Conservation (phyloP, 2,888 invertebrate genomes). For the Drosophila paranaensis region DNA sequence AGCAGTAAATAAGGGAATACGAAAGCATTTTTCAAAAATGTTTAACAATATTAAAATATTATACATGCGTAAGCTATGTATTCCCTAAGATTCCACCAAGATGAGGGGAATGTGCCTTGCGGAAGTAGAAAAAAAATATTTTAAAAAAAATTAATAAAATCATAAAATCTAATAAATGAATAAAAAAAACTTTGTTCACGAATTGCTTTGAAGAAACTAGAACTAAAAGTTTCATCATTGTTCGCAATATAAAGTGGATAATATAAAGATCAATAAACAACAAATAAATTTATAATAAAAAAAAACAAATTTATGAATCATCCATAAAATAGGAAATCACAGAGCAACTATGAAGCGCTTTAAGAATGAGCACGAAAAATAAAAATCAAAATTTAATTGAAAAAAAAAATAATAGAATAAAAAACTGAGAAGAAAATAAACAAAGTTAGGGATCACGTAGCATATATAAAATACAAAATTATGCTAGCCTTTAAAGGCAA, state of each 20-base stretch:
- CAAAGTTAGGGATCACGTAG: constrained; percentile 51
- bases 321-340: constrained; percentile 51
- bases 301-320: constrained; percentile 52
- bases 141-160: not conserved
- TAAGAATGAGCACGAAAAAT: constrained; percentile 40
- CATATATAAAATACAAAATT: constrained; percentile 61
- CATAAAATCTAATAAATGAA: not conserved
- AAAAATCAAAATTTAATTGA: constrained; percentile 9
- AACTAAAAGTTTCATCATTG: constrained; percentile 36
- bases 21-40: no score
- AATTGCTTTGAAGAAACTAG: constrained; percentile 38
- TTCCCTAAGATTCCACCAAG: no score
- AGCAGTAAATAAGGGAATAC: not conserved
- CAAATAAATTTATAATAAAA: constrained; percentile 8
- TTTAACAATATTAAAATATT: no score
- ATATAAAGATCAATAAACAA: constrained; percentile 1
- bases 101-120: constrained; percentile 9
- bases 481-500: constrained; percentile 64
- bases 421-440: no score
- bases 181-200: not conserved
- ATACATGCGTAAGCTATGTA: no score
- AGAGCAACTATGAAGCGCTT: constrained; percentile 44
- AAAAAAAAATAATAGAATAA: not conserved
- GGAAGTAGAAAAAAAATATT: constrained; percentile 41
- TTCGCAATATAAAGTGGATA: constrained; percentile 15